A percentile compares a stretch with the other conserved stretches of the same genome.
Evolutionary conservation across 1,140 invertebrate genomes (phyloP).

Genomic region (Drosophila leontia): DNA sequence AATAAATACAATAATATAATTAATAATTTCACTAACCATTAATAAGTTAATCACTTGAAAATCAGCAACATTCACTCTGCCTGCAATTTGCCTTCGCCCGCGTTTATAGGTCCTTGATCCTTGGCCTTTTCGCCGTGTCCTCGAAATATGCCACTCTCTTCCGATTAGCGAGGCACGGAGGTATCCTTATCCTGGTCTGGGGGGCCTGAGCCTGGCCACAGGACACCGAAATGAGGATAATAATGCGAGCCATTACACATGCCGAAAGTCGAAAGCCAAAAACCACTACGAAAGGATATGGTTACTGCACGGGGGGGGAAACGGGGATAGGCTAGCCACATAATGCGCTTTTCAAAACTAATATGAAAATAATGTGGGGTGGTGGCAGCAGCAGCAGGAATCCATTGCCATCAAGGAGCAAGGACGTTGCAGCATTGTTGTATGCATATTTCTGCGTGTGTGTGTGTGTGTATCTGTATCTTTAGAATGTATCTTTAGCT

Average conservation of each 20-base stretch:
- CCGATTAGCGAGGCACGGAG: background rate
- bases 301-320: background rate
- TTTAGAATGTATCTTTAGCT: background rate
- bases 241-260: conserved; percentile 49
- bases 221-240: conserved; percentile 37
- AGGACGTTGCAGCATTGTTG: conserved; percentile 48
- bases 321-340: conserved; percentile 3
- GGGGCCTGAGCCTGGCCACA: conserved; percentile 6
- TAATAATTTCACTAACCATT: too few relatives aligned
- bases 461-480: background rate
- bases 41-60: too few relatives aligned
- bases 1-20: too few relatives aligned
- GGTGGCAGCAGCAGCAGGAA: conserved; percentile 4
- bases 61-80: background rate
- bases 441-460: background rate
- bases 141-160: conserved; percentile 13
- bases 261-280: conserved; percentile 22
- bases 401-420: conserved; percentile 48
- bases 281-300: background rate
- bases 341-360: conserved; percentile 78
- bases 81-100: background rate
- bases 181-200: background rate
- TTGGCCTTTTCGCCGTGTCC: conserved; percentile 28
- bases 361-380: conserved; percentile 64
- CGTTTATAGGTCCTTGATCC: conserved; percentile 11